A percentile compares a stretch with the other conserved stretches of the same genome.
Conservation (phyloP, 2,797 vertebrate species). For the Oreochromis grahami region DNA sequence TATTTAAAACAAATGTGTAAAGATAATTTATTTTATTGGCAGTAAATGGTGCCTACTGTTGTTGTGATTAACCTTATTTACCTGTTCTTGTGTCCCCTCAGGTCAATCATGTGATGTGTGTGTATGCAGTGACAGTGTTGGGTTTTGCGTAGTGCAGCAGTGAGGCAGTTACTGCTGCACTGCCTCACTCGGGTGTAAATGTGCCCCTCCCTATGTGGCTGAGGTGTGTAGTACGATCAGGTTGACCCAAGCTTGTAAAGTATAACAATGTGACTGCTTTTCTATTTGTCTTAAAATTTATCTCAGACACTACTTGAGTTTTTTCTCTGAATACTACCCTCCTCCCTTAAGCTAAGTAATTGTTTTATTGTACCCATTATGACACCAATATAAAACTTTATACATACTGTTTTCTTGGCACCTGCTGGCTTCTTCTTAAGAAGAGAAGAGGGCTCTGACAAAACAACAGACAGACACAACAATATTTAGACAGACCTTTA, state of each 20-base stretch:
- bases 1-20: not conserved
- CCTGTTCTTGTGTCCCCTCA: not conserved
- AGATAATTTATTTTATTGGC: not conserved
- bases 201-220: not conserved
- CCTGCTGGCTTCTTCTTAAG: constrained; percentile 89
- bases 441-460: constrained; percentile 80
- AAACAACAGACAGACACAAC: not conserved
- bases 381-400: not conserved
- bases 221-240: not conserved
- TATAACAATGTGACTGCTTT: not conserved
- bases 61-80: not conserved
- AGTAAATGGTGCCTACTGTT: not conserved
- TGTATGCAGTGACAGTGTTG: not conserved
- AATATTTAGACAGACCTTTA: not conserved
- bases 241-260: not conserved
- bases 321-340: not conserved
- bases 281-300: not conserved
- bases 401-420: constrained; percentile 86
- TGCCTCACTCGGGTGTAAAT: not conserved
- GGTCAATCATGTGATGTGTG: not conserved
- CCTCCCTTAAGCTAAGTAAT: not conserved
- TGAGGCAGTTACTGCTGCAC: not conserved
- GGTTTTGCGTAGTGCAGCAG: too few relatives aligned
- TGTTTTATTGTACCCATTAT: not conserved
- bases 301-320: not conserved